phyloP scores from a whole-genome alignment of 1,140 invertebrate genomes.

The Drosophila parvula region DNA sequence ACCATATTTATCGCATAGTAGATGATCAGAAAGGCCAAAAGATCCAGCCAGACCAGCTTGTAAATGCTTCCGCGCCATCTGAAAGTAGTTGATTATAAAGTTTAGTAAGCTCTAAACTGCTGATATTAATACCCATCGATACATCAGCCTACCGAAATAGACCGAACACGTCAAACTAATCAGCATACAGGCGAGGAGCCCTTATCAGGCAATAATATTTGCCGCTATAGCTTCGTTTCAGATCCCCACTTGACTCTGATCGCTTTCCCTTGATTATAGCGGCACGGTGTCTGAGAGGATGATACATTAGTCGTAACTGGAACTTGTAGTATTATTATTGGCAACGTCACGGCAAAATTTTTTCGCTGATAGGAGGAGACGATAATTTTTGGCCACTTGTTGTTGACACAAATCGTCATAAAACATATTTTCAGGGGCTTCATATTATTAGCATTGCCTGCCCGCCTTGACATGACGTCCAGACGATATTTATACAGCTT shows the following conservation, averaged over 20 bases:
- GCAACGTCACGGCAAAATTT: slow-evolving; percentile 47
- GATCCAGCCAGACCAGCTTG: slow-evolving; percentile 97
- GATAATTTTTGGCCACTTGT: slow-evolving; percentile 50
- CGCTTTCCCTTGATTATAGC: slow-evolving; percentile 28
- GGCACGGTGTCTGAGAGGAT: slow-evolving; percentile 48
- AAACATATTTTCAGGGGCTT: slow-evolving; percentile 24
- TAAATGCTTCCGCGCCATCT: slow-evolving; percentile 98
- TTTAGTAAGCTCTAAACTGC: not conserved
- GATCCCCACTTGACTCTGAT: slow-evolving; percentile 33
- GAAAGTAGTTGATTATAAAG: slow-evolving; percentile 83
- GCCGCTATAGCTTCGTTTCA: slow-evolving; percentile 14
- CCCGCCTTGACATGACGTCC: slow-evolving; percentile 8
- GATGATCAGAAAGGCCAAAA: slow-evolving; percentile 92
- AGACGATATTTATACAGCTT: slow-evolving; percentile 46
- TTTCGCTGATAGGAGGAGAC: slow-evolving; percentile 24
- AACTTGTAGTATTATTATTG: slow-evolving; percentile 8
- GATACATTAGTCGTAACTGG: slow-evolving; percentile 16
- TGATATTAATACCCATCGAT: slow-evolving; percentile 9
- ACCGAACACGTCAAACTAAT: slow-evolving; percentile 39
- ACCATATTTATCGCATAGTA: slow-evolving; percentile 94
- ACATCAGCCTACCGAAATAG: slow-evolving; percentile 62
- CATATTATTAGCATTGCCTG: slow-evolving; percentile 8
- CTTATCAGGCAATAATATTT: slow-evolving; percentile 32
- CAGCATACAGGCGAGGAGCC: slow-evolving; percentile 21
- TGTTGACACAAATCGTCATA: slow-evolving; percentile 61